Evolutionary conservation across 2,113 vertebrate species (phyloP), one percentile per base, ranked within the genome.

Genomic region (Phaetusa simplex): DNA sequence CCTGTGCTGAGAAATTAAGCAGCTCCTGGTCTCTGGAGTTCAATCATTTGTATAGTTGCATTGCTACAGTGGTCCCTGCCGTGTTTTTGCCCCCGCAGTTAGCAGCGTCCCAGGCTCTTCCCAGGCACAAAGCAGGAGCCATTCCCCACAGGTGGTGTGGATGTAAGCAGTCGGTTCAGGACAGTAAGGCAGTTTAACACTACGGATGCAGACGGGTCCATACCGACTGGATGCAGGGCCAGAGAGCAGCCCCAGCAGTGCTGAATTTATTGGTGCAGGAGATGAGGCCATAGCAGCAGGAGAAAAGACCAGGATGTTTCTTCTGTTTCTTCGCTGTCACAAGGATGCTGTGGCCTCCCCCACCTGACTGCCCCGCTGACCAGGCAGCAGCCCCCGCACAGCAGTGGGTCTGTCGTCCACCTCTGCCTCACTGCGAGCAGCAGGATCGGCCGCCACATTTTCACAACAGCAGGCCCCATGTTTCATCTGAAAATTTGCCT

Each of bases 341-440:
- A 0, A 71, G 47, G 59, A 71, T 56, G 13, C 36, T 71, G 69
- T 38, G 24, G 38, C 29, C 32, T 71, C 12, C 34, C 17, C 5
- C 1, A 0, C 6, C 1, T 10, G 59, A 36, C 62, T 53, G 34
- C 18, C 22, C 40, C 9, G 1, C 26, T 65, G 29, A 40, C 20
- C 3, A 26, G 62, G 27, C 59, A 74, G 72, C 49, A 78, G 19
- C 8, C 34, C 42, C 14, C 1, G 0, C n/a, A 20, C 21, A 24
- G n/a, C 32, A 14, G 7, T 2, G 13, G 29, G 12, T n/a, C 65
- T 89, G 36, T 82, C 7, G 0, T 27, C 43, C 56, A 18, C 58
- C 55, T 72, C 61, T 71, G 38, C 47, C 56, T 47, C 69, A 23
- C 47, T 2, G 0, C 1, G 0, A 59, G 32, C 38, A 82, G 42